Conservation (phyloP, 2,888 invertebrate species). For the Neoaliturus tenellus region DNA sequence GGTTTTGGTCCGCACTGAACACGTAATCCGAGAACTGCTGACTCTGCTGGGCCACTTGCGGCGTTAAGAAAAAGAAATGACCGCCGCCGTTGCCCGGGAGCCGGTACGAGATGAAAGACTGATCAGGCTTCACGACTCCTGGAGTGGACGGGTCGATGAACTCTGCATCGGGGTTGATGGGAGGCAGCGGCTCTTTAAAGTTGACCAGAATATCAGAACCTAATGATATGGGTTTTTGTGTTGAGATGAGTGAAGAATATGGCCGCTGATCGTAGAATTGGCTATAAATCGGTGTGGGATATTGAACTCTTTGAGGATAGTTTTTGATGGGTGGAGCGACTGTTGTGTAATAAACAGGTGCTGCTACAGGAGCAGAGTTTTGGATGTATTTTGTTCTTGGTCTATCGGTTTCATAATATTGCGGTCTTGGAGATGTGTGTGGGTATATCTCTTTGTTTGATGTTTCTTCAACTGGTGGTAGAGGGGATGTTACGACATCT, state of each 20-base stretch:
- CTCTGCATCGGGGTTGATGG: conserved; percentile 83
- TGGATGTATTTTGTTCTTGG: conserved; percentile 17
- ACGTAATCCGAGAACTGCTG: conserved; percentile 44
- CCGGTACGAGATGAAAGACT: conserved; percentile 82
- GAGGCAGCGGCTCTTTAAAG: conserved; percentile 80
- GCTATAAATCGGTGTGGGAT: conserved; percentile 40
- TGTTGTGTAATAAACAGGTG: conserved; percentile 19
- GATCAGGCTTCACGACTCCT: conserved; percentile 24
- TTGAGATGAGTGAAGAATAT: conserved; percentile 15
- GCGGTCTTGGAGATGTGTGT: conserved; percentile 64
- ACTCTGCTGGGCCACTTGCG: conserved; percentile 72
- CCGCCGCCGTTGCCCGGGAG: conserved; percentile 86
- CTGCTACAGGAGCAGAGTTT: conserved; percentile 21
- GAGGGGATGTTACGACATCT: conserved; percentile 66
- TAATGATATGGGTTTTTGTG: conserved; percentile 70
- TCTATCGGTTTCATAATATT: conserved; percentile 63
- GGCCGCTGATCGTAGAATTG: conserved; percentile 45
- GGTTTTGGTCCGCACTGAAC: conserved; percentile 1
- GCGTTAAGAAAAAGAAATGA: conserved; percentile 87
- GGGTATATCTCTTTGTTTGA: conserved; percentile 57
- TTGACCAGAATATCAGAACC: conserved; percentile 84
- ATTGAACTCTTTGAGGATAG: conserved; percentile 16
- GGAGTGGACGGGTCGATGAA: conserved; percentile 72
- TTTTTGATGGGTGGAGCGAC: conserved; percentile 13
- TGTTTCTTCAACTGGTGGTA: conserved; percentile 65